Evolutionary conservation across 1,140 invertebrate species (phyloP), one percentile per base, ranked within the genome.

Genomic region (Lordiphosa clarofinis): DNA sequence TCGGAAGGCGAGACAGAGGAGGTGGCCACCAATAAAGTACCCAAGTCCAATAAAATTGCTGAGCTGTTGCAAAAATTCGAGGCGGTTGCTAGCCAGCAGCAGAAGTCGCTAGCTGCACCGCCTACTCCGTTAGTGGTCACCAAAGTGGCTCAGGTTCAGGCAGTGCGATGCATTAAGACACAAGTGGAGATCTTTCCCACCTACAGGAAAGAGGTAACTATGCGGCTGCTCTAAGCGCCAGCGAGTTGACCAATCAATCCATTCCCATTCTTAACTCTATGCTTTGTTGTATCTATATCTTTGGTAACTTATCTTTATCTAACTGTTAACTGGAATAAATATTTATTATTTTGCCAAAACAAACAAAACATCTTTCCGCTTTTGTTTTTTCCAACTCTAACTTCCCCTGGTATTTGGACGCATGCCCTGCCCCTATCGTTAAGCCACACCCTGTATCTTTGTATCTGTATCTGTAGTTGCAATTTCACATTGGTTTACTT

Each of bases 121-220:
- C n/a, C 13, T 24, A 24, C 39, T 6, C 13, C 49, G 6, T 6
- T 64, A 43, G 48, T 74, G 52, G 65, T 56, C 9, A 76, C 56
- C 39, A 81, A 76, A 19, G 46, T 86, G 9, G 81, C 87, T 4
- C 73, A 89, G 65, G 63, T 89, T 19, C 74, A 87, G 46, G 61
- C 86, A 21, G 81, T 88, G 43, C 65, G 79, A 12, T 86, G 82
- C 52, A 89, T 89, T 40, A 74, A 87, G 56, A 89, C 86, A 10
- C 74, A 82, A 39, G 71, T 89, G 43, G 87, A 89, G 66, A 88
- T 89, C 19, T 87, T 68, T 67, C 87, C 87, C 53, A 88, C 75
- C 43, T 89, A 86, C 42, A 87, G 54, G 46, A 88, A 87, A 86
- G 87, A 89, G 87, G 87, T 89, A 89, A 89, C 78, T 82, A 87